Evolutionary conservation across 2,888 invertebrate genomes (phyloP), one percentile per base, ranked within the genome.

Genomic region (Cepaea hortensis): DNA sequence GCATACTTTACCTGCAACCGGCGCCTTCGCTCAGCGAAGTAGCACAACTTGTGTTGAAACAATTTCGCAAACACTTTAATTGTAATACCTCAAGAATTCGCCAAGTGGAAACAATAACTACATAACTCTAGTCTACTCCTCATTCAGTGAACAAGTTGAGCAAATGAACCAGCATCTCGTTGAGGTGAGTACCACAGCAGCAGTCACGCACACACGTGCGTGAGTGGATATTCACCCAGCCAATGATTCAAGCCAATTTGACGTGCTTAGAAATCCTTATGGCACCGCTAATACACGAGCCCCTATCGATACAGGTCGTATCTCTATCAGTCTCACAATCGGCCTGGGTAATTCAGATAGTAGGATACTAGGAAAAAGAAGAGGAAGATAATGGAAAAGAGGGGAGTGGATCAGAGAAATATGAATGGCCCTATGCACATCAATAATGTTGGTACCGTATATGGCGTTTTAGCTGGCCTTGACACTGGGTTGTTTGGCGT

Each of bases 381-480:
- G 61, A 84, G 50, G 46, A 75, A 77, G 50, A 85, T 9, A 46
- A 11, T 80, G 50, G 68, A 11, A 70, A 20, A 80, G 20, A 80
- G 5, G 13, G 11, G 11, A 55, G 6, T 6, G 55, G 7, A 72
- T 55, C 55, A 55, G 55, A 55, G 55, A 55, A 9, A 55, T 55
- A 9, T 11, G 55, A 55, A 55, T 55, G 11, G 11, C 35, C 35
- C 35, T 35, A 35, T 35, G 35, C 35, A 35, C 35, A 35, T 35
- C 35, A 35, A 35, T 35, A 35, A 35, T 35, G 35, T 35, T 35
- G 35, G 35, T 35, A 35, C 35, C 2, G 6, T 6, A 11, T 55
- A 55, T 55, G 55, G 55, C 55, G 6, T 55, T 55, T 55, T 55
- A 55, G 6, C 11, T 11, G 55, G 2, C 55, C 55, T 55, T 55